Percentiles rank a stretch among this genome's conserved stretches.
Evolutionary conservation across 2,113 vertebrate genomes (phyloP).

Genomic region (Entomyzon cyanotis): DNA sequence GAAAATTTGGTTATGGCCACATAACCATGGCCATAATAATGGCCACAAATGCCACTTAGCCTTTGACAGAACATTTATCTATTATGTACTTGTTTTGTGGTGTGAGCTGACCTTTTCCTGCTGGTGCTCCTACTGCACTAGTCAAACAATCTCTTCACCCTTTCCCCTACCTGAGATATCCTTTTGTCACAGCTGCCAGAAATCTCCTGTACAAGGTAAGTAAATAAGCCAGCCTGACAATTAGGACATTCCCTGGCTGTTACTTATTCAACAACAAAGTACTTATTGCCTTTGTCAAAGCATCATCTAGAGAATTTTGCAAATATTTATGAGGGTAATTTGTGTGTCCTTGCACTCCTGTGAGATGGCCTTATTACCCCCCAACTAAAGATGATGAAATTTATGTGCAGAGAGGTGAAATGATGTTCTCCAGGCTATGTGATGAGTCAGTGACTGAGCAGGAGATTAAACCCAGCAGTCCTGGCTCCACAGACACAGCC

Average conservation of each 20-base stretch:
- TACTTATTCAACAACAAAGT: neutral
- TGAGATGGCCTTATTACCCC: neutral
- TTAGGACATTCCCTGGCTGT: conserved; percentile 9
- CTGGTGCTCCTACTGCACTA: neutral
- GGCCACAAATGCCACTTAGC: neutral
- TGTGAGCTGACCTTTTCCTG: neutral
- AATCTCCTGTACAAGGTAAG: neutral
- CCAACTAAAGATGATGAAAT: neutral
- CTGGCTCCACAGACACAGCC: neutral
- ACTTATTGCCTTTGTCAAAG: neutral
- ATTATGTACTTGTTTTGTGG: neutral
- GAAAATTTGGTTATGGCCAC: too few relatives aligned
- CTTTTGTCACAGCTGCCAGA: neutral
- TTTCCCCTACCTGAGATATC: neutral
- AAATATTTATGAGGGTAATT: neutral
- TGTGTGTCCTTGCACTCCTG: neutral
- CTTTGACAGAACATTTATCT: neutral
- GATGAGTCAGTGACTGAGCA: conserved; percentile 46
- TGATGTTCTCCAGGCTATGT: neutral
- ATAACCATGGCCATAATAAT: too few relatives aligned
- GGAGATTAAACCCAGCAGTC: conserved; percentile 28
- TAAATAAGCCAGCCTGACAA: conserved; percentile 18
- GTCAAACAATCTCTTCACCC: neutral
- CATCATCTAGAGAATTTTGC: neutral
- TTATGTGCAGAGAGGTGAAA: neutral